Evolutionary conservation across 2,113 vertebrate species (phyloP), one percentile per base, ranked within the genome.

Genomic region (Phaethornis superciliosus): DNA sequence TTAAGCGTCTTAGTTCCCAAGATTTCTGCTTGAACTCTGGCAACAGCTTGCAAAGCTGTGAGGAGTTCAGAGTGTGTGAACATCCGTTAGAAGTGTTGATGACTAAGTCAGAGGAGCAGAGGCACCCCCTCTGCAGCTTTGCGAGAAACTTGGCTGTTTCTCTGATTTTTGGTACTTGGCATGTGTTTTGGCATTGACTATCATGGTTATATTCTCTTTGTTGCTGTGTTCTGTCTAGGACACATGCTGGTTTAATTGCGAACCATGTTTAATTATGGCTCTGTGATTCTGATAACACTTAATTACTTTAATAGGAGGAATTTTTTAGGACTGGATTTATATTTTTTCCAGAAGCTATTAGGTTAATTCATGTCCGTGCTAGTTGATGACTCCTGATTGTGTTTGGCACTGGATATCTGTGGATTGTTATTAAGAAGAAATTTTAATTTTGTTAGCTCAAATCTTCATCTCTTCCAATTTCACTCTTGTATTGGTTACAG

Each of bases 231-330:
- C 79, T 78, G 56, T 81, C 89, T 76, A 84, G 90, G 83, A 96
- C 76, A 76, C 80, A 83, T 75, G 90, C 88, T 95, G 88, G 52
- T 95, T 96, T 95, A 91, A 95, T 96, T 90, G 81, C 54, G 90
- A 93, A 90, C 76, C 32, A 0, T 64, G 44, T 89, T 90, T 95
- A 96, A 95, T 94, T 96, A 90, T 76, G 72, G 72, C 30, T 86
- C 40, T 90, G 49, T 90, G 85, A 35, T 95, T 90, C 85, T 94
- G 94, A 94, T 95, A 93, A 88, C 88, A 82, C 28, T 89, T 94
- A 95, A 92, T 95, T 96, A 90, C 85, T 95, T 90, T 95, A 90
- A 91, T 93, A 86, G 89, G 58, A 89, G 28, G 60, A 68, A 18
- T 84, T 87, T 91, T 85, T 56, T 49, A 68, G 69, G 90, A n/a